Base-by-base conservation (phyloP, 1,140 invertebrate species). In the Leguminivora glycinivorella region DNA sequence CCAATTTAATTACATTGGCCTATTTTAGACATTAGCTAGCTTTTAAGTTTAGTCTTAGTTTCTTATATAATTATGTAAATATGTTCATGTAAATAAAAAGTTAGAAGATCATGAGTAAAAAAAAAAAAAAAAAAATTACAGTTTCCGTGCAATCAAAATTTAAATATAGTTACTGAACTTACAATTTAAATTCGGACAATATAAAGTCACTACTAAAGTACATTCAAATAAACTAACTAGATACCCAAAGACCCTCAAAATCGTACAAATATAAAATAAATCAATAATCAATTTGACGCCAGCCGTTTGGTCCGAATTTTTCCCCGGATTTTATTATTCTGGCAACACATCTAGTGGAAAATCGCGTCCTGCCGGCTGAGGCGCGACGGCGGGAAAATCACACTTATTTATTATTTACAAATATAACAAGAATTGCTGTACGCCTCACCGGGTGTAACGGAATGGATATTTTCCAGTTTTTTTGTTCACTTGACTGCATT, bases 201-300 rank as follows among this genome's bases (percentile, higher is more conserved):
- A 3, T 38, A 14, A 4, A 38, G 34, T 38, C 34, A 4, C 40
- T 0, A 52, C 19, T 52, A 6, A 22, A 17, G 9, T 4, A 17
- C 47, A 52, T 52, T 52, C 17, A 10, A 52, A 52, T 52, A 52
- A 17, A 22, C 47, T 52, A 52, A 22, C 47, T 52, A n/a, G n/a
- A 47, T 47, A 52, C 17, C 9, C 47, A 52, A 52, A 22, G 58
- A 75, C 70, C 75, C 75, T 75, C 80, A 80, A 81, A 84, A 85
- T 78, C 78, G 79, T 31, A 25, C 19, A 26, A 56, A 71, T 71
- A 67, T 82, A 81, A 84, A 84, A 86, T 81, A 85, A 89, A 88
- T 88, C 86, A 84, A 88, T 88, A 90, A 89, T 88, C 88, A 90
- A 90, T 90, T 90, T 90, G 83, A 84, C 88, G 87, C 87, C 83